A percentile compares a stretch with the other conserved stretches of the same genome.
phyloP scores from a whole-genome alignment of 2,888 invertebrate species.

The Electrophaes corylata region DNA sequence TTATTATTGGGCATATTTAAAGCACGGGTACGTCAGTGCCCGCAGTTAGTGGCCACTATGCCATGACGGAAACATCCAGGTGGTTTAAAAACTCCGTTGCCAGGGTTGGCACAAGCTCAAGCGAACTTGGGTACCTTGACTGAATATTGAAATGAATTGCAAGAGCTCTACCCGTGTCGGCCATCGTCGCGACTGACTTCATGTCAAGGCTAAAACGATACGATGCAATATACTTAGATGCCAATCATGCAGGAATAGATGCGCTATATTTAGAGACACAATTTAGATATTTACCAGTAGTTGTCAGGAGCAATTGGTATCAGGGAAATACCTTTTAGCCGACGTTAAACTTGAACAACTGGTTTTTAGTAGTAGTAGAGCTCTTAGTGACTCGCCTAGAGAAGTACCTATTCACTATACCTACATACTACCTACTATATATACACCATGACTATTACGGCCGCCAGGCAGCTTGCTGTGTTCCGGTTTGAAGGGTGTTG shows the following conservation, averaged over 20 bases:
- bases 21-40: too few relatives aligned
- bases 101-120: background rate
- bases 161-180: background rate
- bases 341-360: slow-evolving; percentile 4
- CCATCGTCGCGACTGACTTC: slow-evolving; percentile 7
- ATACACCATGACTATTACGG: too few relatives aligned
- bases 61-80: background rate
- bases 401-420: too few relatives aligned
- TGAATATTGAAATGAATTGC: background rate
- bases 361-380: background rate
- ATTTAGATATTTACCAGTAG: slow-evolving; percentile 7
- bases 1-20: too few relatives aligned
- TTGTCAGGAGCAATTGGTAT: slow-evolving; percentile 18
- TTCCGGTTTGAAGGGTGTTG: too few relatives aligned
- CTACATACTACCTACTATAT: too few relatives aligned
- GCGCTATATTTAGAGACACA: slow-evolving; percentile 15
- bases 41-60: too few relatives aligned
- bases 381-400: too few relatives aligned
- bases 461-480: too few relatives aligned
- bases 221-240: slow-evolving; percentile 22
- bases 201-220: slow-evolving; percentile 21
- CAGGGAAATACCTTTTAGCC: slow-evolving; percentile 15
- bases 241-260: slow-evolving; percentile 29
- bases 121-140: background rate
- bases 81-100: background rate